Conservation (phyloP, 2,113 vertebrate genomes). For the Erinaceus europaeus region DNA sequence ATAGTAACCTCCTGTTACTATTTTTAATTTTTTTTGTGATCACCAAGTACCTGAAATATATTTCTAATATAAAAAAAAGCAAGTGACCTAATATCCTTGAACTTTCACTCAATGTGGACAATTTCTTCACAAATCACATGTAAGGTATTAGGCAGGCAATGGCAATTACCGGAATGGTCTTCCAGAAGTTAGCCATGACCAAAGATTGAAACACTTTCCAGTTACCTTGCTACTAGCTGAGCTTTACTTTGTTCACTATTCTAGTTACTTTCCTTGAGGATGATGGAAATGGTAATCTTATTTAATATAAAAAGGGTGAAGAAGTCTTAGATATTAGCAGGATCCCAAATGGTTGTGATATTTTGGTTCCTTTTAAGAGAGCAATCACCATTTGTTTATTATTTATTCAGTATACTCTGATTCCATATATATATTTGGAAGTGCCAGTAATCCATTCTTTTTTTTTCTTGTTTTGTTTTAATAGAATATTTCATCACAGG, state of each 20-base stretch:
- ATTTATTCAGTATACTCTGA: not conserved
- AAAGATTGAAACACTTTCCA: not conserved
- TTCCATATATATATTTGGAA: not conserved
- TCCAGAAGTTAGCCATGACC: not conserved
- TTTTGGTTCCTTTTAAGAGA: not conserved
- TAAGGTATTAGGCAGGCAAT: not conserved
- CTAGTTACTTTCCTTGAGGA: not conserved
- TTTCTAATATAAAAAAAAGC: conserved; percentile 10
- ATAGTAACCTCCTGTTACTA: not conserved
- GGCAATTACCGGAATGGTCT: not conserved
- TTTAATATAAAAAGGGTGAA: not conserved
- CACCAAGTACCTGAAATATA: not conserved
- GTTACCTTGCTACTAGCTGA: not conserved
- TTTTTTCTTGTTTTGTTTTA: not conserved
- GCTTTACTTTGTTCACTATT: not conserved
- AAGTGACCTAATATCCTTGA: not conserved
- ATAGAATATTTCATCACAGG: not conserved
- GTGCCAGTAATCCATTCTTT: not conserved
- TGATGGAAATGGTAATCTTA: not conserved
- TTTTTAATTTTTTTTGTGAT: conserved; percentile 29
- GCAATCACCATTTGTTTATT: not conserved
- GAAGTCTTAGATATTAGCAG: not conserved
- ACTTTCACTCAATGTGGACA: not conserved
- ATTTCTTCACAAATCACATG: not conserved
- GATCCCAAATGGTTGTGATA: not conserved